These are phyloP conservation scores for Panurus biarmicus DNA, from an alignment of 2,113 vertebrate species.

Conservation along the genomic window DNA sequence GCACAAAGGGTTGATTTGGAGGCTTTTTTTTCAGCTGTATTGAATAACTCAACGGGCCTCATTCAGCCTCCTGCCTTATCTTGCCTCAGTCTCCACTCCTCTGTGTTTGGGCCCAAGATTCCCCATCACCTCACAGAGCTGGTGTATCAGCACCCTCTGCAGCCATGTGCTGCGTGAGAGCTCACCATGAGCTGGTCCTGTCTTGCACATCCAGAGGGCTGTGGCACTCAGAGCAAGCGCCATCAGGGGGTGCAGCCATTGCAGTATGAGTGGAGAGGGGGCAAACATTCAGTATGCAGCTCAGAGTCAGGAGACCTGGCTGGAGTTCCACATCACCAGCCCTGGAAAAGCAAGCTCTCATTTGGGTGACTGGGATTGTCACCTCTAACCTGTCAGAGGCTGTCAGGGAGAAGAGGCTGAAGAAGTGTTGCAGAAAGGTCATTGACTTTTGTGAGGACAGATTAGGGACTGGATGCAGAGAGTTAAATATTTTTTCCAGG, in stretches of 20 bases:
- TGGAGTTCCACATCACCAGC: not conserved
- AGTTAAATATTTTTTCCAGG: not conserved
- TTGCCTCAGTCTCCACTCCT: not conserved
- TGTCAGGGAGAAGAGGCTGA: not conserved
- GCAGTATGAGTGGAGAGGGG: fast-evolving
- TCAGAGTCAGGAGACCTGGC: not conserved
- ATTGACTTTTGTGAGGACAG: not conserved
- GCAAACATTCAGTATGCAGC: fast-evolving
- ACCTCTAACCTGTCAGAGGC: not conserved
- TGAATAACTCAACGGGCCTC: not conserved
- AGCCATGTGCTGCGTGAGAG: fast-evolving
- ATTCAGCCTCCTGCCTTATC: not conserved
- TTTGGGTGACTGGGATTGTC: not conserved
- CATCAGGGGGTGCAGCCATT: not conserved
- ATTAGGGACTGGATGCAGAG: not conserved
- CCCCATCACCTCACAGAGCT: not conserved
- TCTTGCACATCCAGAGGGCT: not conserved
- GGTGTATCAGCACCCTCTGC: not conserved
- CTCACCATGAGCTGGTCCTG: fast-evolving
- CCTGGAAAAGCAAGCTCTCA: not conserved
- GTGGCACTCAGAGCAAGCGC: not conserved
- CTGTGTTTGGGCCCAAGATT: not conserved
- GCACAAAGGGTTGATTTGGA: not conserved
- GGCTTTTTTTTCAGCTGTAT: not conserved
- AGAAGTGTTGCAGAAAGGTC: not conserved